Percentiles rank a stretch among this genome's conserved stretches.
Conservation (phyloP, 1,140 invertebrate species). For the Cydia pomonella region DNA sequence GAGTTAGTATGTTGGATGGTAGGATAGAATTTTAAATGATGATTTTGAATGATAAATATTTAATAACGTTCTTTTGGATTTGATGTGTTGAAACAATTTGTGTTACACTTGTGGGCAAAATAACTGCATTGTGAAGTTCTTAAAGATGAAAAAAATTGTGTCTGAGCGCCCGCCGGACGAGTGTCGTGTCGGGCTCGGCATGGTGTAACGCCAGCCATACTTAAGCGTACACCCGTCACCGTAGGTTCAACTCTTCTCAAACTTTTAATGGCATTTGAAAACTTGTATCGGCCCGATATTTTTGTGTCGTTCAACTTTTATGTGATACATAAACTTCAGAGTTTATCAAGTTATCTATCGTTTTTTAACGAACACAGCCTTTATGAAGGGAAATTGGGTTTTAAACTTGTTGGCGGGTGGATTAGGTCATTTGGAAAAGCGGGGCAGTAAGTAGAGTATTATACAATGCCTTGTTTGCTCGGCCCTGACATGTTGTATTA, state of each 20-base stretch:
- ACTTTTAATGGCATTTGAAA: constrained; percentile 54
- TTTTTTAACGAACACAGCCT: constrained; percentile 43
- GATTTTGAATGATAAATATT: too few relatives aligned
- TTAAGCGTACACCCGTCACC: not conserved
- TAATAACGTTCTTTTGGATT: too few relatives aligned
- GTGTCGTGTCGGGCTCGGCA: not conserved
- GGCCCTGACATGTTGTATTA: not conserved
- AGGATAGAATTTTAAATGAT: too few relatives aligned
- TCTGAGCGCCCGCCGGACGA: not conserved
- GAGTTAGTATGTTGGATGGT: too few relatives aligned
- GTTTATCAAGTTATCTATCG: constrained; percentile 50
- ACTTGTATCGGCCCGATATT: constrained; percentile 46
- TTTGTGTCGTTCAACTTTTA: constrained; percentile 42
- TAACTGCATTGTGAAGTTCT: too few relatives aligned
- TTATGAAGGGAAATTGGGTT: constrained; percentile 16
- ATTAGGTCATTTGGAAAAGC: not conserved
- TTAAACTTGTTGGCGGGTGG: not conserved
- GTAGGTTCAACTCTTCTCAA: constrained; percentile 33
- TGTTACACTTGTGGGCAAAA: too few relatives aligned
- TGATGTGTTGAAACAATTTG: too few relatives aligned
- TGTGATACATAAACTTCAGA: constrained; percentile 45
- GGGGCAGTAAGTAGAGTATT: not conserved
- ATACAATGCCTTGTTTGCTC: not conserved
- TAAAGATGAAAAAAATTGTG: too few relatives aligned
- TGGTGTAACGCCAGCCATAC: not conserved